Conservation (phyloP, 92 coral and sea anemone genomes). For the Parazoanthus darwini region DNA sequence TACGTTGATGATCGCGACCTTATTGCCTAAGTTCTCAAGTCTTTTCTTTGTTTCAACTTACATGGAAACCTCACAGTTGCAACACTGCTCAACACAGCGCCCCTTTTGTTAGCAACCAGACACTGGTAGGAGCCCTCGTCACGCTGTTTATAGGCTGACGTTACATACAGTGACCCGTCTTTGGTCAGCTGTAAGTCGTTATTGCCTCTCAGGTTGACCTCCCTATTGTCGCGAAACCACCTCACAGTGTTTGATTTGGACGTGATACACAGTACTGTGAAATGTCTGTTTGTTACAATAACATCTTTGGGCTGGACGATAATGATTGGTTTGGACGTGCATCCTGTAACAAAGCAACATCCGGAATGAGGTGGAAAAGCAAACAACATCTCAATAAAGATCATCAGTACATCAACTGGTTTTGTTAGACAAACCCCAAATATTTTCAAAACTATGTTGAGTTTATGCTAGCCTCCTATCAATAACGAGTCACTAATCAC, state of each 20-base stretch:
- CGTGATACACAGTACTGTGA: conserved; percentile 73
- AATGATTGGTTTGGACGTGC: conserved; percentile 57
- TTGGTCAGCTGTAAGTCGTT: conserved; percentile 57
- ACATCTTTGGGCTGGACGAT: conserved; percentile 69
- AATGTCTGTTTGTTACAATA: conserved; percentile 55
- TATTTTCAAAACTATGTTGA: too few species aligned
- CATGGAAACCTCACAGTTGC: conserved; percentile 78
- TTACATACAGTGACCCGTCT: conserved; percentile 77
- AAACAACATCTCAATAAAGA: background rate
- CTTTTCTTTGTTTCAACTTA: conserved; percentile 39
- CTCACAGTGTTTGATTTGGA: conserved; percentile 59
- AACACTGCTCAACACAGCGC: conserved; percentile 61
- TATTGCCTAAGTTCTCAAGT: too few species aligned
- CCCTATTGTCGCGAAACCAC: conserved; percentile 66
- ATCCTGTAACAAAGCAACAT: conserved; percentile 47
- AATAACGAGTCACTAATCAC: too few species aligned
- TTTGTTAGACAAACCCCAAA: background rate
- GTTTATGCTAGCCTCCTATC: too few species aligned
- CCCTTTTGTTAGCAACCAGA: conserved; percentile 58
- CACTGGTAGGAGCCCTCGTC: conserved; percentile 79
- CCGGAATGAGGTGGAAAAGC: too few species aligned
- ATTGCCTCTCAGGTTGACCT: conserved; percentile 42
- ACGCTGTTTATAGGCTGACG: conserved; percentile 59
- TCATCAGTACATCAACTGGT: background rate
- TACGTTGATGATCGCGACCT: background rate